Base-by-base conservation (phyloP, 2,797 vertebrate genomes). In the Coccyzus lansbergi region DNA sequence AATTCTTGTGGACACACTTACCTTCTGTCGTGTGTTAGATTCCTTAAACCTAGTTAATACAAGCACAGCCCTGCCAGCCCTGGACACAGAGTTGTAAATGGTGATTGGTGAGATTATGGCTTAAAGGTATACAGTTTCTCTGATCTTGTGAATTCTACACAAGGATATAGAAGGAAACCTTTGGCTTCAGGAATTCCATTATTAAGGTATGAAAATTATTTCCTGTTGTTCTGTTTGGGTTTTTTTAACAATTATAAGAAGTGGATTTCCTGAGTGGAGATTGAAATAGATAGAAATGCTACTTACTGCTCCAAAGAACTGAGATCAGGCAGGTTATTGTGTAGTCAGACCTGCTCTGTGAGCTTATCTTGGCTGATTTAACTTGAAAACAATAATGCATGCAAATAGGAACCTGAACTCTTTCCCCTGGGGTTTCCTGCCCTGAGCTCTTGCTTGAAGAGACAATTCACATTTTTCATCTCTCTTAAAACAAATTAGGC, bases 401-500 rank as follows among this genome's bases (percentile, higher is more conserved):
- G 1, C 56, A 90, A 90, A 90, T 40, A 94, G 84, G 67, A 70
- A 63, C 55, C 69, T 67, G n/a, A 95, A 64, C 70, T 79, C 44
- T 60, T 88, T 88, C 85, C 89, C 56, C 25, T 74, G 88, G 63
- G 89, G 79, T 91, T 94, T 93, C 77, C 92, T 86, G 85, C 49
- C 51, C 51, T 24, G 7, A 34, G 86, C 40, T 90, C 62, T 63
- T 90, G 87, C 85, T 86, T 91, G 89, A 93, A 84, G 78, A 95
- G 67, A 82, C 63, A 79, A 88, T 63, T 91, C 74, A 36, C 44
- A 65, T 92, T 95, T 95, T 91, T 93, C 55, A 86, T 82, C 74
- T 91, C 77, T 79, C 67, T 86, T 67, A 84, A 91, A 95, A 88
- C 77, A 95, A 95, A 95, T 93, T 91, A 93, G 85, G 49, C 74